Percentiles rank a stretch among this genome's conserved stretches.
Conservation (phyloP, 1,140 invertebrate genomes). For the Eueides isabella region DNA sequence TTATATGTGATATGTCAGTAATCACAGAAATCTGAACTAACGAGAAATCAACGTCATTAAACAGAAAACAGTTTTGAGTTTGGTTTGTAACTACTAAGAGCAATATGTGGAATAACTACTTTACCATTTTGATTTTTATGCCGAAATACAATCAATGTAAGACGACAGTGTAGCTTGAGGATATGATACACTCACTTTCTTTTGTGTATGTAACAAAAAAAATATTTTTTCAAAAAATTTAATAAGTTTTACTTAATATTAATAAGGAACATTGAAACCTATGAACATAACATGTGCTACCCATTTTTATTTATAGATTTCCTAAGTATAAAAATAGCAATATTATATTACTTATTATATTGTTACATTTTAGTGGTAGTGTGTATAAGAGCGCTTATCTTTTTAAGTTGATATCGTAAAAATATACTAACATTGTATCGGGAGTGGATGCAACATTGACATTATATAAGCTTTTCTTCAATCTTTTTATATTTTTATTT, state of each 20-base stretch:
- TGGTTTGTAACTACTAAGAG: neutral
- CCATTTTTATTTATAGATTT: neutral
- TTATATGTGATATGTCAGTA: neutral
- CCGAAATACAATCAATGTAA: neutral
- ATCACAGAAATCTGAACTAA: neutral
- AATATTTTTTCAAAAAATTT: neutral
- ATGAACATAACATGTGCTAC: neutral
- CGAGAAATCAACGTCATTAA: neutral
- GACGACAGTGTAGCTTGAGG: too few species aligned
- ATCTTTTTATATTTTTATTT: neutral
- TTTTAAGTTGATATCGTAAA: conserved; percentile 11
- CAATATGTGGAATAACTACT: neutral
- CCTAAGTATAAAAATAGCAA: neutral
- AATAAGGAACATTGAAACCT: neutral
- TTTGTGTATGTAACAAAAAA: neutral
- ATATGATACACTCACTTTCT: too few species aligned
- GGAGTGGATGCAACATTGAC: neutral
- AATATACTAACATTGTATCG: conserved; percentile 13
- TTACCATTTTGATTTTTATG: neutral
- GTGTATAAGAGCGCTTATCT: neutral
- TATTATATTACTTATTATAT: neutral
- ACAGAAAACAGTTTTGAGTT: neutral
- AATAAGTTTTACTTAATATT: neutral
- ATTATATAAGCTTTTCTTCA: neutral
- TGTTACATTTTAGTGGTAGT: neutral